Evolutionary conservation across 2,113 vertebrate species (phyloP).

Genomic region (Caretta caretta): DNA sequence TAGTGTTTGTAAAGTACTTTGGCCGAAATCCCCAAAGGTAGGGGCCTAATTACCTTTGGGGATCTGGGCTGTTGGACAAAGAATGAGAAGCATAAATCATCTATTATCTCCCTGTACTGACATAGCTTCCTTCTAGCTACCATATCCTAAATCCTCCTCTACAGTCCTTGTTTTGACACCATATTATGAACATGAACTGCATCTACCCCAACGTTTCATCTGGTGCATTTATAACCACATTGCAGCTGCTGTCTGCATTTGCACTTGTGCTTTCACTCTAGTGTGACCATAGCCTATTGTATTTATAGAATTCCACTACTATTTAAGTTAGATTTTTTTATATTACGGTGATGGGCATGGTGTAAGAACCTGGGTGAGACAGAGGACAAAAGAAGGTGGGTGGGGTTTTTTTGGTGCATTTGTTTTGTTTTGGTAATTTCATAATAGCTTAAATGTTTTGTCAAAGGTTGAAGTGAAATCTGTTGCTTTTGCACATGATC

Average conservation of each 20-base stretch:
- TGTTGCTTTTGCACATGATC: not conserved
- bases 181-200: not conserved
- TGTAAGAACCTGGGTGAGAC: not conserved
- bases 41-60: no score
- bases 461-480: not conserved
- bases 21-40: not conserved
- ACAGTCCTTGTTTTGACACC: not conserved
- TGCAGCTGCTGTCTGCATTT: not conserved
- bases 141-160: not conserved
- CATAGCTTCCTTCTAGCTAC: not conserved
- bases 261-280: not conserved
- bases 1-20: not conserved
- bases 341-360: not conserved
- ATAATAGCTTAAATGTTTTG: not conserved
- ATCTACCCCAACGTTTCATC: not conserved
- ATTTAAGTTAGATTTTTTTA: not conserved
- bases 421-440: not conserved
- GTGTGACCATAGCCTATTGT: not conserved
- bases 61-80: not conserved
- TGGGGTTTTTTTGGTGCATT: not conserved
- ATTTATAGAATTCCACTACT: not conserved
- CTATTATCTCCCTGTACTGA: not conserved
- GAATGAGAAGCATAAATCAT: not conserved
- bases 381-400: not conserved
- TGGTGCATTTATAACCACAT: not conserved